phyloP scores from a whole-genome alignment of 1,140 invertebrate species.

The Ceratitis capitata region DNA sequence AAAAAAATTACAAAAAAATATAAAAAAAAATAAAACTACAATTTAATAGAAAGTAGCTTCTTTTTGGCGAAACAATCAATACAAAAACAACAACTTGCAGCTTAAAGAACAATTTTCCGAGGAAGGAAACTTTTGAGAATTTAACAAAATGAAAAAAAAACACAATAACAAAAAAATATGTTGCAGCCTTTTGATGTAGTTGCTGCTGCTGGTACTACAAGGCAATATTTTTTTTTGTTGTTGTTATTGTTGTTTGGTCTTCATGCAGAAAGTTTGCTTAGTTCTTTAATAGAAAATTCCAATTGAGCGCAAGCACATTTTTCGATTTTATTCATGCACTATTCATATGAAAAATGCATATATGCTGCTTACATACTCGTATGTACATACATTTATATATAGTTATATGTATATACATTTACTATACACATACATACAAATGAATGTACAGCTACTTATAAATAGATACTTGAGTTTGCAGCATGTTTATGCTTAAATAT shows the following conservation, averaged over 20 bases:
- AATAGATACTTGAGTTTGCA: not conserved
- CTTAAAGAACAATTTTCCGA: not conserved
- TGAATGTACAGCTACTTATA: not conserved
- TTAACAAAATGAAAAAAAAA: not conserved
- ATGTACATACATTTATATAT: not conserved
- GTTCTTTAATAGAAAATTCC: conserved; percentile 32
- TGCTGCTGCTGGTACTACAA: not conserved
- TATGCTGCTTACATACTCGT: not conserved
- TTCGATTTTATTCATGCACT: not conserved
- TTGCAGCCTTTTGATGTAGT: not conserved
- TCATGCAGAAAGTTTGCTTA: conserved; percentile 4
- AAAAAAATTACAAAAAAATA: too few relatives aligned
- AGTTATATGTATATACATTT: not conserved
- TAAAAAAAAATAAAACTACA: too few relatives aligned
- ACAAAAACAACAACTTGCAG: not conserved
- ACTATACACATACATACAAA: too few relatives aligned
- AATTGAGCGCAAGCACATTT: conserved; percentile 23
- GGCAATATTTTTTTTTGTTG: not conserved
- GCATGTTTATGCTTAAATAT: not conserved
- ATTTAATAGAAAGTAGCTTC: too few relatives aligned
- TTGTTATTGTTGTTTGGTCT: not conserved
- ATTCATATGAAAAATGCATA: not conserved
- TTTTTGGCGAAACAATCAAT: not conserved
- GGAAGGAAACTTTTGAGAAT: not conserved
- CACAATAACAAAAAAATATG: not conserved